A percentile compares a stretch with the other conserved stretches of the same genome.
Evolutionary conservation across 1,140 invertebrate genomes (phyloP).

Genomic region (Wiebesia pumilae): DNA sequence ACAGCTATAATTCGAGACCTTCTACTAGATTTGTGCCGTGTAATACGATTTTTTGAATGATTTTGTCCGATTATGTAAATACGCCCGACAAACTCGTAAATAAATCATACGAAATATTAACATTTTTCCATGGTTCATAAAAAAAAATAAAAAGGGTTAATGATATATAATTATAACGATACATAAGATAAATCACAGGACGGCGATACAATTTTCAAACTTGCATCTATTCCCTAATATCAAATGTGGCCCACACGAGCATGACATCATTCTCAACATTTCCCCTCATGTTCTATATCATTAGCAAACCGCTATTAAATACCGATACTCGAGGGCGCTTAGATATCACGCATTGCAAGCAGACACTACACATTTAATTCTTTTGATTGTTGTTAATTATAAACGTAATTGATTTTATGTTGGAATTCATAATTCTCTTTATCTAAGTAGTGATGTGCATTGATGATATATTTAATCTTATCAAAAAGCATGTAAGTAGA

Average conservation of each 20-base stretch:
- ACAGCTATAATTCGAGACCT: background rate
- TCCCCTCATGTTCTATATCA: background rate
- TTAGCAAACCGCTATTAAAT: slow-evolving; percentile 24
- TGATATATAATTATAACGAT: too few relatives aligned
- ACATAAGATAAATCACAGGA: background rate
- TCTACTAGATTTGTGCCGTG: too few relatives aligned
- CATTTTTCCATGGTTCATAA: background rate
- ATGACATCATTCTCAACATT: background rate
- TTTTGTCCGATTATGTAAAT: background rate
- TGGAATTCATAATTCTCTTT: too few relatives aligned
- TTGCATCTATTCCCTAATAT: background rate
- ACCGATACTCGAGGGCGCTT: background rate
- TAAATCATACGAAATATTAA: background rate
- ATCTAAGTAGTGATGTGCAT: too few relatives aligned
- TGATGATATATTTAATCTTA: too few relatives aligned
- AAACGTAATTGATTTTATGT: too few relatives aligned
- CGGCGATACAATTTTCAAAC: background rate
- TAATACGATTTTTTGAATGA: background rate
- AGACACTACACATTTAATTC: background rate
- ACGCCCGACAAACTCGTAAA: background rate
- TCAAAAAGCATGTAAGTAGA: too few relatives aligned
- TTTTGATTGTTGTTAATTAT: too few relatives aligned
- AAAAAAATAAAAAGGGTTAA: too few relatives aligned
- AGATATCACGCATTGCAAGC: background rate
- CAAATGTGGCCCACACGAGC: background rate